A percentile compares a stretch with the other conserved stretches of the same genome.
Evolutionary conservation across 2,797 vertebrate species (phyloP).

Genomic region (Brotula barbata): DNA sequence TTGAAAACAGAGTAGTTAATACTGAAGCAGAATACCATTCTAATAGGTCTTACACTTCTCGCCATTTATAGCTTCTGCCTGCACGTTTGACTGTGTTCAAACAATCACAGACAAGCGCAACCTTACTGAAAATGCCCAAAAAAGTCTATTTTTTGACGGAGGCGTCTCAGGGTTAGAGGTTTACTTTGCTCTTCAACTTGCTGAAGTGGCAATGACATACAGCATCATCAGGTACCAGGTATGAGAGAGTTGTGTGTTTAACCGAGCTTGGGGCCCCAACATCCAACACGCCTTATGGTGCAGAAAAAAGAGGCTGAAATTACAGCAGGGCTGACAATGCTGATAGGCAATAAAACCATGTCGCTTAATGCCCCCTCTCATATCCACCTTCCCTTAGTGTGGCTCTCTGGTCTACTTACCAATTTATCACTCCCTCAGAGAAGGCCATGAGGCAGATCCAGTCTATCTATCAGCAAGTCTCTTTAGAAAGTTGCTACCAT

Average conservation of each 20-base stretch:
- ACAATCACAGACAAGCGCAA: conserved; percentile 23
- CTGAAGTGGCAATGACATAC: conserved; percentile 41
- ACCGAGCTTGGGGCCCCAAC: conserved; percentile 62
- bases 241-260: conserved; percentile 61
- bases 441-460: conserved; percentile 64
- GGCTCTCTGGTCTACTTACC: conserved; percentile 63
- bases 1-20: conserved; percentile 73
- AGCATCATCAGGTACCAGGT: conserved; percentile 29
- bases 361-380: conserved; percentile 66
- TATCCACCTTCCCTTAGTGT: conserved; percentile 20
- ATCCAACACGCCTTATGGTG: conserved; percentile 67
- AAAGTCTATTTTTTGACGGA: too few relatives aligned
- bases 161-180: too few relatives aligned
- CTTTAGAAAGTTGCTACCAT: conserved; percentile 48
- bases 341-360: conserved; percentile 78
- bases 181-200: conserved; percentile 20
- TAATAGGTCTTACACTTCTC: conserved; percentile 60
- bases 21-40: conserved; percentile 56
- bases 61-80: conserved; percentile 50
- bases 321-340: conserved; percentile 65
- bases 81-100: conserved; percentile 31
- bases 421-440: conserved; percentile 73
- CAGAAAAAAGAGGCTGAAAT: conserved; percentile 68
- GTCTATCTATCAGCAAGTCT: conserved; percentile 60
- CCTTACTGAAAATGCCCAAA: neutral